Evolutionary conservation across 2,888 invertebrate species (phyloP).

Genomic region (Chalcosyrphus nemorum): DNA sequence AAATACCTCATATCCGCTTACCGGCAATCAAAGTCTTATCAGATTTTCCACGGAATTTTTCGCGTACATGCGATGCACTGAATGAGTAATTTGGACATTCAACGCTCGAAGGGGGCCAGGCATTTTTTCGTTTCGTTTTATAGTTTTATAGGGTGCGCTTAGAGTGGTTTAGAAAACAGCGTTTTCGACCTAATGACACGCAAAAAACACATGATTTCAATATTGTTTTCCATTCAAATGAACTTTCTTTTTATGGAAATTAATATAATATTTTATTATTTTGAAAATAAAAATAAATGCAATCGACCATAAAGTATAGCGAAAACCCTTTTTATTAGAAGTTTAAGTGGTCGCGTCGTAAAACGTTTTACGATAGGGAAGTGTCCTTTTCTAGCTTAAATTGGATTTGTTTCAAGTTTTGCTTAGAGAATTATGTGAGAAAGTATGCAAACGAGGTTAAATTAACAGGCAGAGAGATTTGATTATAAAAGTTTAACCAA

Average conservation of each 20-base stretch:
- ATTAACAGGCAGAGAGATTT: too few relatives aligned
- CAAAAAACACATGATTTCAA: too few relatives aligned
- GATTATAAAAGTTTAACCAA: too few relatives aligned
- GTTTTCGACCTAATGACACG: neutral
- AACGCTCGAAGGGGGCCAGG: neutral
- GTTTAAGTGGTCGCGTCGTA: neutral
- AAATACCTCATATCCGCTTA: constrained; percentile 69
- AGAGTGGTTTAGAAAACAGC: neutral
- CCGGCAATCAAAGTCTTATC: constrained; percentile 69
- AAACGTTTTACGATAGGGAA: neutral
- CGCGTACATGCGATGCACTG: constrained; percentile 49
- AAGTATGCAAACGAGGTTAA: too few relatives aligned
- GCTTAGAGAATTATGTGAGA: neutral
- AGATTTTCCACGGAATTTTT: constrained; percentile 44
- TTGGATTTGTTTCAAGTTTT: too few relatives aligned
- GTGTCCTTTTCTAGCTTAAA: neutral
- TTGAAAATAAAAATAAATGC: neutral
- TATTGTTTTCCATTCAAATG: too few relatives aligned
- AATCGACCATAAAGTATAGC: neutral
- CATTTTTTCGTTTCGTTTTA: too few relatives aligned
- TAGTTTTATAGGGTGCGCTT: constrained; percentile 18
- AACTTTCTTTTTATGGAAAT: too few relatives aligned
- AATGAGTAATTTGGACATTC: constrained; percentile 3
- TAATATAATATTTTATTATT: neutral
- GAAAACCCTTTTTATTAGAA: neutral